Evolutionary conservation across 2,888 invertebrate species (phyloP), one percentile per base, ranked within the genome.

Genomic region (Dynastes hyllus): DNA sequence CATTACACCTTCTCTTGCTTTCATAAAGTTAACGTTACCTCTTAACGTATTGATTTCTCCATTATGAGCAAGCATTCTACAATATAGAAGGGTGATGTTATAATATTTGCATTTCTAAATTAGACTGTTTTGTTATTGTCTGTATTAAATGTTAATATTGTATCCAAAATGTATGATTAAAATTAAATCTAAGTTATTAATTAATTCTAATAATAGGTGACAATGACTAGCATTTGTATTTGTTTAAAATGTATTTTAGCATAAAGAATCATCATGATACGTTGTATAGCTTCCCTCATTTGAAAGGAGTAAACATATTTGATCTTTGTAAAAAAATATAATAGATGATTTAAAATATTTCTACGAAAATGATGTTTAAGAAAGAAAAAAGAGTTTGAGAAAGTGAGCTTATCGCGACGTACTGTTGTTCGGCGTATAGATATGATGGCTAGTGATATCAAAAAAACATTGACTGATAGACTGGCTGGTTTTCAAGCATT

Each of bases 21-120:
- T 96, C 99, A 99, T 99, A 83, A 97, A 92, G 90, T 99, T 99
- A 8, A 98, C 97, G 89, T 99, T 99, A 84, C 99, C 99, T 81
- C 98, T 94, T 84, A 99, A 92, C 13, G 99, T 99, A 91, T 99
- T 99, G 89, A 99, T 99, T 91, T 99, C 99, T 82, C 99, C 99
- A 90, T 99, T 99, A 91, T 99, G 99, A 81, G 99, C 99, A 84
- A 99, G 91, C 86, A 96, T 93, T 87, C 97, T 88, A 82, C 75
- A 83, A 82, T n/a, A 27, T 40, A 78, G 16, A 55, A 76, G 69
- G 3, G 16, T 22, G 8, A 58, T 61, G 58, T 58, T 29, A 76
- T 53, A 51, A 27, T 50, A 50, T 65, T 27, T 50, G 58, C 58
- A 22, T 70, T 51, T 32, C 5, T 8, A 13, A 32, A 55, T 29